phyloP scores from a whole-genome alignment of 2,113 vertebrate species.

The Phalacrocorax aristotelis region DNA sequence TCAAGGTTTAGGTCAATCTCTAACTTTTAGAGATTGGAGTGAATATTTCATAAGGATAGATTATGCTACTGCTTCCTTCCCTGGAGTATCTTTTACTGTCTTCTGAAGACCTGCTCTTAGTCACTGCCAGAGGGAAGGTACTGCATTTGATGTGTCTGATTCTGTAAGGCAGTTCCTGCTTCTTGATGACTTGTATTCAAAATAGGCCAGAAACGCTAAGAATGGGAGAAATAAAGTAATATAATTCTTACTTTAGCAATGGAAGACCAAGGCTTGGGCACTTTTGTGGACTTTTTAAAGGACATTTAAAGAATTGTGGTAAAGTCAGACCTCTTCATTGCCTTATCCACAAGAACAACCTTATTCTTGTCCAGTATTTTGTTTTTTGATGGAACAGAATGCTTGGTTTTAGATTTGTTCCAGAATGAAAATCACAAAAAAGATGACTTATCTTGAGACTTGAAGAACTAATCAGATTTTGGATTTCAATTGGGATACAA shows the following conservation, averaged over 20 bases:
- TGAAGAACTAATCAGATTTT: background rate
- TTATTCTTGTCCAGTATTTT: background rate
- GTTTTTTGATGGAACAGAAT: background rate
- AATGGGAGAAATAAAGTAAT: background rate
- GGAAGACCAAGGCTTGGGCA: background rate
- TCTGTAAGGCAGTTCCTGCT: background rate
- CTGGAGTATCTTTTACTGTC: background rate
- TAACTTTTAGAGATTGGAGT: slow-evolving; percentile 53
- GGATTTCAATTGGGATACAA: background rate
- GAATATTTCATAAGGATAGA: slow-evolving; percentile 3
- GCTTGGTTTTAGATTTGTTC: background rate
- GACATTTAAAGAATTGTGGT: background rate
- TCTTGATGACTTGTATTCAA: background rate
- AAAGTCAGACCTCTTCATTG: background rate
- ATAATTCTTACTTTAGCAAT: background rate
- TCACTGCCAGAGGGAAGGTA: slow-evolving; percentile 36
- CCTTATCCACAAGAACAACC: background rate
- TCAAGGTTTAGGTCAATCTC: slow-evolving; percentile 20
- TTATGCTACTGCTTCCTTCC: background rate
- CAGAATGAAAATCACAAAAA: background rate
- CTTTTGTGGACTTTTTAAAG: background rate
- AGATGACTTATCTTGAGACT: background rate
- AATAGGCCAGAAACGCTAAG: slow-evolving; percentile 1
- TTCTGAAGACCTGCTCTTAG: slow-evolving; percentile 14
- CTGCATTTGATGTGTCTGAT: slow-evolving; percentile 28